These are phyloP conservation scores for Colaptes auratus DNA, from an alignment of 2,113 vertebrate species.

Conservation along the genomic window DNA sequence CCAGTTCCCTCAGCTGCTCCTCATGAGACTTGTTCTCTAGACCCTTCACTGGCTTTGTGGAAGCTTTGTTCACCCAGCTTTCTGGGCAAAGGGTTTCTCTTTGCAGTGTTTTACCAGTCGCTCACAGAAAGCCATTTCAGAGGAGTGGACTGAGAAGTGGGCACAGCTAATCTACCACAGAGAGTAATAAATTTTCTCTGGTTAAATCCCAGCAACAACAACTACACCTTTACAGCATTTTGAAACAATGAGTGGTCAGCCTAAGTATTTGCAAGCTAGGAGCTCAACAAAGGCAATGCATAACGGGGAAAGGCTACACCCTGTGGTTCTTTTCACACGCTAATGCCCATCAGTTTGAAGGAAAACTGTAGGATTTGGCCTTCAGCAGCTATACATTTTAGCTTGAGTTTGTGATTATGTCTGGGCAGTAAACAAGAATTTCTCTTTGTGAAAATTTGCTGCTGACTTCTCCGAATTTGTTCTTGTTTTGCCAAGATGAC, in stretches of 20 bases:
- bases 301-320: neutral
- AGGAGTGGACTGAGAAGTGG: neutral
- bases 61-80: too few species aligned
- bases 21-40: too few species aligned
- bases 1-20: too few species aligned
- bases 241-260: neutral
- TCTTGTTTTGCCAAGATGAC: neutral
- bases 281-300: neutral
- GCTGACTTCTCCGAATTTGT: neutral
- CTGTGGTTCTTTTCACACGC: neutral
- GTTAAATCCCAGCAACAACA: constrained; percentile 17
- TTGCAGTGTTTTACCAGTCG: neutral
- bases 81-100: neutral
- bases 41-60: too few species aligned
- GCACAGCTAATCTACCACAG: neutral
- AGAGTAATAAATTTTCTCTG: neutral
- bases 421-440: neutral
- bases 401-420: neutral
- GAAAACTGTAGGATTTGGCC: neutral
- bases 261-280: neutral
- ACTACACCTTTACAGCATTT: neutral
- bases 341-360: neutral
- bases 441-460: neutral
- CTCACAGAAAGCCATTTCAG: neutral
- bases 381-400: neutral